Conservation (phyloP, 2,888 invertebrate genomes). For the Odontothrips loti region DNA sequence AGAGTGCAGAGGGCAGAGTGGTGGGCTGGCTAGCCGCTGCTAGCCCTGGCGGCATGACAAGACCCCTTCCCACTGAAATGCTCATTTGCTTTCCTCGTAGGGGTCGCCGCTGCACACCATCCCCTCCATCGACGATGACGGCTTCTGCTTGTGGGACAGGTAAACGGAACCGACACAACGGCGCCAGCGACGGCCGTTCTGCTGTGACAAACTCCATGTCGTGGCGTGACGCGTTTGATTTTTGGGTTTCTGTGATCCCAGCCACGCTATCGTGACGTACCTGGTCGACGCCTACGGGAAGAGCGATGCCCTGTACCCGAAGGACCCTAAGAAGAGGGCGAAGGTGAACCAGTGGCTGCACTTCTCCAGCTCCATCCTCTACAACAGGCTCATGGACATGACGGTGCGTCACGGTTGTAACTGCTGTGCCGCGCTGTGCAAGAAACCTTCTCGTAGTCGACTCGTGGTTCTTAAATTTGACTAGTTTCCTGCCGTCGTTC, state of each 20-base stretch:
- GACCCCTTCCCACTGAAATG: background rate
- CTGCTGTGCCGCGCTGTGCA: too few species aligned
- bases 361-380: constrained; percentile 47
- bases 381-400: constrained; percentile 13
- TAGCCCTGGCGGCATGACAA: background rate
- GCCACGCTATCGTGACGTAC: constrained; percentile 73
- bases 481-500: too few species aligned
- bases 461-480: too few species aligned
- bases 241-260: constrained; percentile 37
- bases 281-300: constrained; percentile 73
- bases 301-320: constrained; percentile 68
- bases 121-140: constrained; percentile 77
- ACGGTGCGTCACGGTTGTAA: background rate
- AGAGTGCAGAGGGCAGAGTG: background rate
- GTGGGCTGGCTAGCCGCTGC: background rate
- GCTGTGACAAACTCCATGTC: background rate
- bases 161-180: constrained; percentile 34
- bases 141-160: constrained; percentile 72
- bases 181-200: too few species aligned
- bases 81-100: background rate
- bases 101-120: constrained; percentile 67
- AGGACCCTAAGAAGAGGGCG: constrained; percentile 68
- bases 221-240: background rate
- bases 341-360: constrained; percentile 70
- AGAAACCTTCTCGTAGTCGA: background rate